A percentile compares a stretch with the other conserved stretches of the same genome.
Evolutionary conservation across 2,888 invertebrate genomes (phyloP).

Genomic region (Sycophila texana): DNA sequence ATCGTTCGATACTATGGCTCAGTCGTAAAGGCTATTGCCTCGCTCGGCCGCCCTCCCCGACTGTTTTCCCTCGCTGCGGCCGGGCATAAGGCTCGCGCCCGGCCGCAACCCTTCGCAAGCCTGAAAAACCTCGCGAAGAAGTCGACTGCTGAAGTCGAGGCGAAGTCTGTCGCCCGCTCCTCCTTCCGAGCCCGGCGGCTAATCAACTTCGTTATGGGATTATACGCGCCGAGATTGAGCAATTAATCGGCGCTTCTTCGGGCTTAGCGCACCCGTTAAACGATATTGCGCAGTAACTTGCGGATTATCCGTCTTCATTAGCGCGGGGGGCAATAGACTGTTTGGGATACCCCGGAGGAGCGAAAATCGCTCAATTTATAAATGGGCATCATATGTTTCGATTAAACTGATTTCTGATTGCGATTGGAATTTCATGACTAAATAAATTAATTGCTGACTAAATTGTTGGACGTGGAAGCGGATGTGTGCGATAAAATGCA

Average conservation of each 20-base stretch:
- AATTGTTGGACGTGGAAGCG: no score
- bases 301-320: slow-evolving; percentile 3
- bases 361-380: no score
- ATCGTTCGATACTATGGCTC: slow-evolving; percentile 76
- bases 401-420: no score
- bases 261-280: slow-evolving; percentile 6
- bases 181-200: slow-evolving; percentile 29
- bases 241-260: slow-evolving; percentile 38
- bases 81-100: slow-evolving; percentile 50
- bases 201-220: slow-evolving; percentile 40
- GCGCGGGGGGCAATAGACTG: background rate
- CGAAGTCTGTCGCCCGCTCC: background rate
- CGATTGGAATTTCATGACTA: no score
- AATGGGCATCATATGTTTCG: no score
- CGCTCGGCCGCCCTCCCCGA: slow-evolving; percentile 63
- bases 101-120: slow-evolving; percentile 56
- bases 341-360: no score
- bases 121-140: slow-evolving; percentile 4
- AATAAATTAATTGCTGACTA: no score
- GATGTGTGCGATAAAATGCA: no score
- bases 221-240: slow-evolving; percentile 32
- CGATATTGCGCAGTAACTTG: background rate
- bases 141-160: no score
- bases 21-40: slow-evolving; percentile 76
- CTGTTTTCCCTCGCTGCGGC: slow-evolving; percentile 61